Evolutionary conservation across 2,888 invertebrate species (phyloP), one percentile per base, ranked within the genome.

Genomic region (Matsumyia berberina): DNA sequence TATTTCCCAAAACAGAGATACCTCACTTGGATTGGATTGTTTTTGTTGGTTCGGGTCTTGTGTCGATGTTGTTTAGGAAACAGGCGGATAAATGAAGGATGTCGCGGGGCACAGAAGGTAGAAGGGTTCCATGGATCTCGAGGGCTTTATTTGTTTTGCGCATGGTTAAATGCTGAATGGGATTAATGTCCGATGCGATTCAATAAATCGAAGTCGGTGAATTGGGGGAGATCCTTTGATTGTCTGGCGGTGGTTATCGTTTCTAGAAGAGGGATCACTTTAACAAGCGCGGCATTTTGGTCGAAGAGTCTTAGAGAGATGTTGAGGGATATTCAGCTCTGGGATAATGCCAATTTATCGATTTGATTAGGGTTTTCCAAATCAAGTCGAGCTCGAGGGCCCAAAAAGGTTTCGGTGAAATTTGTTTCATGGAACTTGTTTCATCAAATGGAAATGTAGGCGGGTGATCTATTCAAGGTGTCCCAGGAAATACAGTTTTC

Each of bases 91-190:
- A n/a, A n/a, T n/a, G n/a, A n/a, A n/a, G n/a, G n/a, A n/a, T n/a
- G n/a, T n/a, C n/a, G n/a, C n/a, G n/a, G n/a, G 24, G 4, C 24
- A 24, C 12, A 17, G 15, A 9, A 24, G 24, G n/a, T n/a, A n/a
- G 17, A 44, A 44, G 55, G 46, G 35, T 12, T 39, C 5, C 15
- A 31, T 24, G 24, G 42, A 64, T 82, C 78, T 74, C 49, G 69
- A 85, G 76, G 83, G 85, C 85, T 80, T 85, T 85, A 85, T 85
- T 80, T 85, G 85, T 66, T 85, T 85, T 85, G 79, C 85, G 85
- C 80, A 85, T 85, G 85, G 85, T 70, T 85, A 80, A 80, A 80
- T 70, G 80, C 49, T 85, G 85, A 85, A 76, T 85, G 85, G 85
- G 85, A 85, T 85, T 85, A 85, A 80, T 85, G 85, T 80, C 76